Evolutionary conservation across 2,113 vertebrate species (phyloP).

Genomic region (Brienomyrus brachyistius): DNA sequence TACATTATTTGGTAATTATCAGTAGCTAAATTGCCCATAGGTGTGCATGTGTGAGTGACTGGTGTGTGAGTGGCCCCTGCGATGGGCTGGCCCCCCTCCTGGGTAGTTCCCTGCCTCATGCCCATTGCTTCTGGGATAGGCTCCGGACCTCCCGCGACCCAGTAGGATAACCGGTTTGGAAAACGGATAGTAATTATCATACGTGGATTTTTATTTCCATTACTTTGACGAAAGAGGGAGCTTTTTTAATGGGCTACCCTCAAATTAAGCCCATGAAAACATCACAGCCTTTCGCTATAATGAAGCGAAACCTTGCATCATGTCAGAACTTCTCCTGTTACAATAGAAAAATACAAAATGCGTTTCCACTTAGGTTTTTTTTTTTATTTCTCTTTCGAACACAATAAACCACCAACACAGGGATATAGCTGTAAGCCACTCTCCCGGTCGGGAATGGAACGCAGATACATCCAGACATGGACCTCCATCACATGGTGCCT

Average conservation of each 20-base stretch:
- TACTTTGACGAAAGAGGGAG: background rate
- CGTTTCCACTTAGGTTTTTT: background rate
- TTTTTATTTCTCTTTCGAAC: background rate
- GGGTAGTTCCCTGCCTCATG: no score
- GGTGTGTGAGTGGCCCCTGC: no score
- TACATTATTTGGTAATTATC: background rate
- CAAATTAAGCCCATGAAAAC: background rate
- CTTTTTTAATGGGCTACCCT: background rate
- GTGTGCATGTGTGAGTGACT: no score
- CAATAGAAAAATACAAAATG: background rate
- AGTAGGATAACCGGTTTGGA: no score
- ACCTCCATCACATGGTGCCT: background rate
- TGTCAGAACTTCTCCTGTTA: background rate
- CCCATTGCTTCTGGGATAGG: no score
- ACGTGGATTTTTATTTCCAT: background rate
- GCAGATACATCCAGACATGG: background rate
- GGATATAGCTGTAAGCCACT: background rate
- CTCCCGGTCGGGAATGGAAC: background rate
- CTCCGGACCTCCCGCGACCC: no score
- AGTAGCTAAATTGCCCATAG: background rate
- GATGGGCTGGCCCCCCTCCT: no score
- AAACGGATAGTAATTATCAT: background rate
- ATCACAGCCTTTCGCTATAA: background rate
- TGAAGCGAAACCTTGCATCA: background rate
- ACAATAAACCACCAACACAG: background rate